A percentile compares a stretch with the other conserved stretches of the same genome.
Evolutionary conservation across 1,140 invertebrate genomes (phyloP).

Genomic region (Penaeus japonicus): DNA sequence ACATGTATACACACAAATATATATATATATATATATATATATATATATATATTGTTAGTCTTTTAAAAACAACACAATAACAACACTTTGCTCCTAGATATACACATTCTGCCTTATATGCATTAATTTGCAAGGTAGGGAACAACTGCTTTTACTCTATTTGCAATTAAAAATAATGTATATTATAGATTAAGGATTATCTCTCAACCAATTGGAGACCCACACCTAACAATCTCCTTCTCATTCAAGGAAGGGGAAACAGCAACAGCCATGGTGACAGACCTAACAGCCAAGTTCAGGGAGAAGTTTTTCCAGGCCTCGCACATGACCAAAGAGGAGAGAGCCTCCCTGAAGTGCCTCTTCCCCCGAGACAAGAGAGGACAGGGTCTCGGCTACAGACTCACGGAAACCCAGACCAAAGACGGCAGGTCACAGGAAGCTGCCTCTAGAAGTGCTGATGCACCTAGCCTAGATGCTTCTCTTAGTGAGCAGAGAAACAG

Average conservation of each 20-base stretch:
- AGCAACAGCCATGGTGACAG: conserved; percentile 17
- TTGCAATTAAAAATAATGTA: no score
- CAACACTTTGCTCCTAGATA: background rate
- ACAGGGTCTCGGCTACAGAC: conserved; percentile 35
- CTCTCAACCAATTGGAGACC: no score
- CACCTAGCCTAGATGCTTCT: no score
- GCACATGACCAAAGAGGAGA: conserved; percentile 33
- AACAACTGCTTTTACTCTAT: no score
- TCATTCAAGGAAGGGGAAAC: conserved; percentile 21
- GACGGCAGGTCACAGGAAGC: no score
- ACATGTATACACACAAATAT: background rate
- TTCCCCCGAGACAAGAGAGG: conserved; percentile 47
- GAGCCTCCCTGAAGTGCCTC: conserved; percentile 11
- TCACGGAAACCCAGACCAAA: background rate
- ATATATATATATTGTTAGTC: no score
- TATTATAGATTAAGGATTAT: no score
- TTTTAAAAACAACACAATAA: background rate
- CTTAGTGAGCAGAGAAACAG: no score
- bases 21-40: background rate
- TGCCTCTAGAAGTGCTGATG: no score
- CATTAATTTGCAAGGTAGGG: no score
- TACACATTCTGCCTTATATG: background rate
- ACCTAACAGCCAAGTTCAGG: conserved; percentile 20
- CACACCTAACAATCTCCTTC: no score
- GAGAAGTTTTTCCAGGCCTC: conserved; percentile 46